Conservation (phyloP, 2,797 vertebrate genomes). For the Harpagifer antarcticus region DNA sequence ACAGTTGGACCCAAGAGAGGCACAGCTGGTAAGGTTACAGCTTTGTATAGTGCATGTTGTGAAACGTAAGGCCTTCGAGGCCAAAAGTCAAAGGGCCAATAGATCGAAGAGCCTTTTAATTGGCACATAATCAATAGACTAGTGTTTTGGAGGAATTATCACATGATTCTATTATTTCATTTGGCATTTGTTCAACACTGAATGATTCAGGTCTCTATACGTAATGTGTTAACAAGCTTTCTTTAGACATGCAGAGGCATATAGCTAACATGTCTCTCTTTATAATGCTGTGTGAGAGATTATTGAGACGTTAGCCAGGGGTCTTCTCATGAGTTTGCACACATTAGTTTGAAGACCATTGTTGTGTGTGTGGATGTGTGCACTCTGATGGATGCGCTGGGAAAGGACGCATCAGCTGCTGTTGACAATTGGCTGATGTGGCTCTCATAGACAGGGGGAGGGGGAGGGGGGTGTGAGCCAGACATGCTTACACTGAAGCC, state of each 20-base stretch:
- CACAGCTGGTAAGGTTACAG: slow-evolving; percentile 4
- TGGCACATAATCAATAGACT: neutral
- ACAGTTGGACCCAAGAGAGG: neutral
- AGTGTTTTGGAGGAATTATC: neutral
- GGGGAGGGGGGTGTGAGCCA: slow-evolving; percentile 12
- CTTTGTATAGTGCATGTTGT: slow-evolving; percentile 1
- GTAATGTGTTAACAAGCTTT: slow-evolving; percentile 8
- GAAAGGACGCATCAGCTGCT: slow-evolving; percentile 64
- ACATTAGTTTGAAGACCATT: slow-evolving; percentile 39
- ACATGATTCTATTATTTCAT: neutral
- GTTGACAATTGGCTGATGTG: slow-evolving; percentile 71
- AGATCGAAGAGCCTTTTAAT: neutral
- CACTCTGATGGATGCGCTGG: slow-evolving; percentile 35
- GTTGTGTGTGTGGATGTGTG: slow-evolving; percentile 7
- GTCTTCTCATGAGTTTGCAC: slow-evolving; percentile 44
- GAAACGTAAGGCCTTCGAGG: neutral
- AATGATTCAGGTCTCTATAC: neutral
- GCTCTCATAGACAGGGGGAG: slow-evolving; percentile 40
- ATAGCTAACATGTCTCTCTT: slow-evolving; percentile 44
- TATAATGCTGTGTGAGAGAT: slow-evolving; percentile 33
- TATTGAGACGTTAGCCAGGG: slow-evolving; percentile 39
- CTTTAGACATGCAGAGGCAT: slow-evolving; percentile 11
- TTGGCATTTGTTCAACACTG: slow-evolving; percentile 4
- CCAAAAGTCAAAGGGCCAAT: neutral
- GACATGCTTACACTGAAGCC: slow-evolving; percentile 24